phyloP scores from a whole-genome alignment of 2,888 invertebrate genomes.

The Cheilosia urbana region DNA sequence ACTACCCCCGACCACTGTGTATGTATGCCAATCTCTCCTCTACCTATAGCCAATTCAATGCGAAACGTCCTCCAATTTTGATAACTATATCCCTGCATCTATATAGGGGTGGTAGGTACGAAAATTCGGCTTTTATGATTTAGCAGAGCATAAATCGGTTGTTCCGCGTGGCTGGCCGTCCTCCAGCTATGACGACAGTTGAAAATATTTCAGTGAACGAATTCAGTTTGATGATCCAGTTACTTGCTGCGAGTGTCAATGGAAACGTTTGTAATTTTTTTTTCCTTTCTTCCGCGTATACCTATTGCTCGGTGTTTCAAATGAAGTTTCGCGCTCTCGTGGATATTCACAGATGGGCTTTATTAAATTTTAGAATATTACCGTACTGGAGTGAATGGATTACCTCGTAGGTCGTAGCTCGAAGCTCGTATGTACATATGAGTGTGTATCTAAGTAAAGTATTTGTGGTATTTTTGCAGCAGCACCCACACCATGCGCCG shows the following conservation, averaged over 20 bases:
- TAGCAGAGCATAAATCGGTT: slow-evolving; percentile 65
- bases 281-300: neutral
- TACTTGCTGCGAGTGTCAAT: slow-evolving; percentile 9
- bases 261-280: neutral
- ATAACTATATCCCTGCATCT: slow-evolving; percentile 16
- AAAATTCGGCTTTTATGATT: slow-evolving; percentile 54
- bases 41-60: slow-evolving; percentile 2
- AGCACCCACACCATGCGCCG: neutral
- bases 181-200: neutral
- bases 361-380: slow-evolving; percentile 30
- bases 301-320: neutral
- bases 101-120: neutral
- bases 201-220: slow-evolving; percentile 11
- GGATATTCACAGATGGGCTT: neutral
- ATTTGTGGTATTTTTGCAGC: neutral
- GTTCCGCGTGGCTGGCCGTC: slow-evolving; percentile 36
- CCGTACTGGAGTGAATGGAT: slow-evolving; percentile 4
- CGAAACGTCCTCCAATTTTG: slow-evolving; percentile 43
- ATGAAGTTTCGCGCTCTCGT: slow-evolving; percentile 15
- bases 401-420: neutral
- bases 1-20: neutral
- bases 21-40: neutral
- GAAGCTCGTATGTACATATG: neutral
- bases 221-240: neutral
- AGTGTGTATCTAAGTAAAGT: neutral